Conservation (phyloP, 92 coral and sea anemone genomes). For the Zoanthus gigantus region DNA sequence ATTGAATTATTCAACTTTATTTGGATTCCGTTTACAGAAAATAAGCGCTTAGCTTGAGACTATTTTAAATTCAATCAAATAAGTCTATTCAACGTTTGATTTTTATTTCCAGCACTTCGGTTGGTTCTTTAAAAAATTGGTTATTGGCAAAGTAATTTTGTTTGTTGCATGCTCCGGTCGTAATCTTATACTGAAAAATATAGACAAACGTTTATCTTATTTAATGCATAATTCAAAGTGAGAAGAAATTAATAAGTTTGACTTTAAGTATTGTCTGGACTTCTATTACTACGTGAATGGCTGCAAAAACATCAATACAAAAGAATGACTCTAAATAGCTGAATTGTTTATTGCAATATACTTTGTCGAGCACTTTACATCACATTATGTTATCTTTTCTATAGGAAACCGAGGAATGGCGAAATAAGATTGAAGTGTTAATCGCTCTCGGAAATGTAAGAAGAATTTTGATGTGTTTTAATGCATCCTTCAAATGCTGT, state of each 20-base stretch:
- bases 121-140: neutral
- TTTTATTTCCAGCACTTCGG: neutral
- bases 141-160: neutral
- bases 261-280: constrained; percentile 5
- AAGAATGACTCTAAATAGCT: neutral
- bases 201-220: neutral
- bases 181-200: neutral
- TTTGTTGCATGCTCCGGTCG: neutral
- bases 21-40: neutral
- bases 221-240: neutral
- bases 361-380: neutral
- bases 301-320: neutral
- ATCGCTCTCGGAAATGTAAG: constrained; percentile 39
- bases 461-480: constrained; percentile 25
- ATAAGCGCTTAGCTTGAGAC: neutral
- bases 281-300: neutral
- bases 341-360: neutral
- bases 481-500: neutral
- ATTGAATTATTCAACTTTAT: neutral
- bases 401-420: constrained; percentile 17
- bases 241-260: neutral
- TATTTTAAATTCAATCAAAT: neutral
- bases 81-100: neutral
- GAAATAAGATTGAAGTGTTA: constrained; percentile 23
- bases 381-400: neutral